Evolutionary conservation across 1,140 invertebrate genomes (phyloP).

Genomic region (Prorops nasuta): DNA sequence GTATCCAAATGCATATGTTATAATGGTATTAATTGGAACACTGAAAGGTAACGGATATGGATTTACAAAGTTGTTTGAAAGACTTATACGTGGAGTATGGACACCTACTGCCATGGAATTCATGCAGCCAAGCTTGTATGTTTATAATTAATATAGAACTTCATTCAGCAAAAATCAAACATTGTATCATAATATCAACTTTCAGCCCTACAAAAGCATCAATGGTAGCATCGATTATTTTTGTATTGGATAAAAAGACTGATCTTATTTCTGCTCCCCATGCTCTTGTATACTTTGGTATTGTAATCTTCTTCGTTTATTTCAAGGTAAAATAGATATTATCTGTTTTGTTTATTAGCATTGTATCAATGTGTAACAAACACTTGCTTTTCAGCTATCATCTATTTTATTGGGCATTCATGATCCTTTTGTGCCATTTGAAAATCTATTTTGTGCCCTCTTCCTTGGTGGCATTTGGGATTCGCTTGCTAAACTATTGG

Average conservation of each 20-base stretch:
- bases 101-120: constrained; percentile 98
- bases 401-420: constrained; percentile 95
- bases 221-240: constrained; percentile 91
- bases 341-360: background rate
- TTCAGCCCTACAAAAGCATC: constrained; percentile 95
- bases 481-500: constrained; percentile 81
- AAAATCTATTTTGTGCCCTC: constrained; percentile 95
- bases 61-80: constrained; percentile 86
- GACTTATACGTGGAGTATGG: constrained; percentile 94
- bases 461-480: constrained; percentile 99
- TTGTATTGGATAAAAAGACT: constrained; percentile 95
- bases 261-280: constrained; percentile 95
- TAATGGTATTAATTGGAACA: constrained; percentile 94
- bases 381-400: constrained; percentile 67
- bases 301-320: constrained; percentile 99
- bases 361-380: background rate
- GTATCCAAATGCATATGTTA: constrained; percentile 95
- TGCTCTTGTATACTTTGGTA: constrained; percentile 94
- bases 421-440: constrained; percentile 97
- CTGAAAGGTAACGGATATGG: constrained; percentile 94
- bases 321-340: constrained; percentile 73
- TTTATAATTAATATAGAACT: background rate
- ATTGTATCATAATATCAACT: constrained; percentile 18
- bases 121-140: constrained; percentile 98
- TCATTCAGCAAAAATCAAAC: background rate